phyloP scores from a whole-genome alignment of 2,888 invertebrate genomes.

The Cryptocephalus moraei region DNA sequence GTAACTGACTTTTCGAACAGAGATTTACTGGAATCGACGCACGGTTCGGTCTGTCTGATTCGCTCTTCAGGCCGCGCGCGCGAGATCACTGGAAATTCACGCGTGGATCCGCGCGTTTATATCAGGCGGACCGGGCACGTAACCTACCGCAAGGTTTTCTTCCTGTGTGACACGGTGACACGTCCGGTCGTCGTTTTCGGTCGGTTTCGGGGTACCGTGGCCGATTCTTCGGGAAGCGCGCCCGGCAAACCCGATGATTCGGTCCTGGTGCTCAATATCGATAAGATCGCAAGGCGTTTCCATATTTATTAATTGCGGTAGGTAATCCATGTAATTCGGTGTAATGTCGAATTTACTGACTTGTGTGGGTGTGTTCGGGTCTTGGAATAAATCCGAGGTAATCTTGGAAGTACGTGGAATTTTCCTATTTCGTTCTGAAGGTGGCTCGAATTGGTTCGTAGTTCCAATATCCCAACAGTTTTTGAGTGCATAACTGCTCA shows the following conservation, averaged over 20 bases:
- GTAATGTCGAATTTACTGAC: neutral
- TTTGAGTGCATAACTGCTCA: no score
- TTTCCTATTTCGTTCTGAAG: no score
- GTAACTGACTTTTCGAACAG: slow-evolving; percentile 10
- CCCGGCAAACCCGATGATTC: neutral
- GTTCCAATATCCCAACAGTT: no score
- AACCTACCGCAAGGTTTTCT: slow-evolving; percentile 15
- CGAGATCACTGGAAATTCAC: slow-evolving; percentile 12
- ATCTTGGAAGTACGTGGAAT: no score
- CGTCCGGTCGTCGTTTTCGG: neutral
- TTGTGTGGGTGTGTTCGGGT: no score
- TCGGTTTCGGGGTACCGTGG: no score
- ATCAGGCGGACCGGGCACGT: slow-evolving; percentile 5
- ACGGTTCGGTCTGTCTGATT: slow-evolving; percentile 9
- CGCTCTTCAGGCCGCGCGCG: slow-evolving; percentile 1
- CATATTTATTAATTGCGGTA: slow-evolving; percentile 6
- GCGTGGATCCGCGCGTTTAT: slow-evolving; percentile 8
- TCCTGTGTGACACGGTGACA: neutral
- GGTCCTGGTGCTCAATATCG: no score
- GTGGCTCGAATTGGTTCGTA: no score
- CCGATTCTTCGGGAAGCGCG: neutral
- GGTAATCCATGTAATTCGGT: slow-evolving; percentile 1
- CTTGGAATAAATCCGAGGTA: no score
- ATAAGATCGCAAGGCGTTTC: no score
- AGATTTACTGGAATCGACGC: slow-evolving; percentile 13